Conservation (phyloP, 2,113 vertebrate genomes). For the Crotalus horridus region DNA sequence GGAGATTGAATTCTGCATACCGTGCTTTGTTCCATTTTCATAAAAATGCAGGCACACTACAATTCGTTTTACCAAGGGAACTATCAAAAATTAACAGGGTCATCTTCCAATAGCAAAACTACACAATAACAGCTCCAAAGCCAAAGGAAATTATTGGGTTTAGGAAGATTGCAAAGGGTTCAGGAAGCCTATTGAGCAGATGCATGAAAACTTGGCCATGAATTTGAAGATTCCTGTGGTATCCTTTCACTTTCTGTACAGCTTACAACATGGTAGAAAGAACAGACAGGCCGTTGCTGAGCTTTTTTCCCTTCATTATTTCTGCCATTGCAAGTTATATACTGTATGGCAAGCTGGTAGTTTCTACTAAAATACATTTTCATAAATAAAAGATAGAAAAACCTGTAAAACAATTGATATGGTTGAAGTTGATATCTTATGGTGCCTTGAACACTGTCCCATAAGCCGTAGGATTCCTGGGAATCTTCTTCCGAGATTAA, state of each 20-base stretch:
- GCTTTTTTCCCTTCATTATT: conserved; percentile 16
- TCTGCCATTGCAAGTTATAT: conserved; percentile 7
- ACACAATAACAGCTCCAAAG: conserved; percentile 17
- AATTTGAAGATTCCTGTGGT: conserved; percentile 8
- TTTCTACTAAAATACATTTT: conserved; percentile 43
- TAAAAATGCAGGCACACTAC: conserved; percentile 59
- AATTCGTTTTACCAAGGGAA: conserved; percentile 62
- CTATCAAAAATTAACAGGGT: conserved; percentile 50
- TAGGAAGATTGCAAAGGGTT: neutral
- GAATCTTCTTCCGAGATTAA: neutral
- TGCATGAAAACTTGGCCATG: neutral
- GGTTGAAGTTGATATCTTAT: neutral
- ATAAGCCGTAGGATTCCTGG: neutral
- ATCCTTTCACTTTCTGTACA: conserved; percentile 2
- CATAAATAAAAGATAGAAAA: conserved; percentile 43
- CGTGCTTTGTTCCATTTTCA: conserved; percentile 65
- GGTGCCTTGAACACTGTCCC: neutral
- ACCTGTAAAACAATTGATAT: conserved; percentile 17
- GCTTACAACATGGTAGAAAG: neutral
- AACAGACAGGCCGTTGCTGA: conserved; percentile 6
- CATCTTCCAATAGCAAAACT: conserved; percentile 50
- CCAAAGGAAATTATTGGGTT: conserved; percentile 35
- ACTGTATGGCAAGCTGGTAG: conserved; percentile 27
- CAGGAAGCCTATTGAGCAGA: neutral
- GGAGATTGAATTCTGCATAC: conserved; percentile 64